phyloP scores from a whole-genome alignment of 2,888 invertebrate genomes.

The Autographa pulchrina region DNA sequence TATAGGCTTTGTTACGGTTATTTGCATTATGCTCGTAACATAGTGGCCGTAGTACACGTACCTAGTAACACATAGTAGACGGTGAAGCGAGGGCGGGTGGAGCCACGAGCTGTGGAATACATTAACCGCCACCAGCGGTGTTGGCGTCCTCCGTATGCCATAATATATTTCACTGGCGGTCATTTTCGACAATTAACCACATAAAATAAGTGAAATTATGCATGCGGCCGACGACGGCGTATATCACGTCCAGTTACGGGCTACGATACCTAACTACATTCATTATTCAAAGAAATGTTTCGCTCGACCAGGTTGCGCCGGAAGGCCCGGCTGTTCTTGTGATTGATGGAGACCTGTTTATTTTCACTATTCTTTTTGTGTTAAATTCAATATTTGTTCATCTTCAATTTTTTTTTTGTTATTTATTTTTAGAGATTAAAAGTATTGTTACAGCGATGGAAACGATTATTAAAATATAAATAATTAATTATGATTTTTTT shows the following conservation, averaged over 20 bases:
- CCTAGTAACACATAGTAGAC: slow-evolving; percentile 71
- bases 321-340: slow-evolving; percentile 86
- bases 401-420: not conserved
- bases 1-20: slow-evolving; percentile 27
- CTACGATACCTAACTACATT: slow-evolving; percentile 88
- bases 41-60: slow-evolving; percentile 41
- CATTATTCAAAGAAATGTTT: slow-evolving; percentile 90
- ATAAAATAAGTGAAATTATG: slow-evolving; percentile 90
- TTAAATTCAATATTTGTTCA: slow-evolving; percentile 66
- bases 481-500: not conserved
- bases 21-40: slow-evolving; percentile 62
- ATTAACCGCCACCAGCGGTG: slow-evolving; percentile 83
- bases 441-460: not conserved
- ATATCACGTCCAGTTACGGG: slow-evolving; percentile 90
- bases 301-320: slow-evolving; percentile 85
- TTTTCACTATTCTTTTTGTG: slow-evolving; percentile 79
- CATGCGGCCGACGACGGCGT: slow-evolving; percentile 89
- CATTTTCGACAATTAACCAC: slow-evolving; percentile 90
- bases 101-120: slow-evolving; percentile 83
- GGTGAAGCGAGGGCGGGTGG: slow-evolving; percentile 79
- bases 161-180: slow-evolving; percentile 89
- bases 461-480: too few relatives aligned
- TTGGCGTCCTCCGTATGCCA: slow-evolving; percentile 81
- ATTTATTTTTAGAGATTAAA: not conserved
- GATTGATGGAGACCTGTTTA: slow-evolving; percentile 87